Conservation (phyloP, 92 coral and sea anemone genomes). For the Palythoa grandis region DNA sequence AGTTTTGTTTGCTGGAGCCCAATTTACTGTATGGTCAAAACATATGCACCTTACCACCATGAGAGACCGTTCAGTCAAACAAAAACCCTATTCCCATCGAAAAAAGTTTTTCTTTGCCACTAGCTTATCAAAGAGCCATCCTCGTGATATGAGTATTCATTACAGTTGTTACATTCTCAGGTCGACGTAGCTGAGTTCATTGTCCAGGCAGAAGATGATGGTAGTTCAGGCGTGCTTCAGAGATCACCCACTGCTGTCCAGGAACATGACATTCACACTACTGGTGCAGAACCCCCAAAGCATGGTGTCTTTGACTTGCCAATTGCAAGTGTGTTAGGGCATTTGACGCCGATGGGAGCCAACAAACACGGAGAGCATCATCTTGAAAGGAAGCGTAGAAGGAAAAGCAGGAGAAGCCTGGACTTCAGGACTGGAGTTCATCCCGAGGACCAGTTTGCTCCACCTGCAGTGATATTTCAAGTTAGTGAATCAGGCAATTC, state of each 20-base stretch:
- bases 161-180: not conserved
- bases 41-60: too few relatives aligned
- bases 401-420: constrained; percentile 59
- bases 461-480: constrained; percentile 97
- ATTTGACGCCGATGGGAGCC: constrained; percentile 52
- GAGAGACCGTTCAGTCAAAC: too few relatives aligned
- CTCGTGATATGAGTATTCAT: not conserved
- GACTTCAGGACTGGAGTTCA: constrained; percentile 81
- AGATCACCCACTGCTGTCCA: constrained; percentile 31
- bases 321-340: constrained; percentile 82
- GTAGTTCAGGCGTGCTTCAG: constrained; percentile 53
- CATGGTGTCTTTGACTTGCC: constrained; percentile 83
- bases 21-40: too few relatives aligned
- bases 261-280: constrained; percentile 56
- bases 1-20: too few relatives aligned
- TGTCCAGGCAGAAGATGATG: constrained; percentile 59
- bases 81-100: too few relatives aligned
- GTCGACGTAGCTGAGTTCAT: constrained; percentile 83
- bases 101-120: too few relatives aligned
- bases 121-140: not conserved
- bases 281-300: constrained; percentile 56
- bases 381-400: constrained; percentile 54
- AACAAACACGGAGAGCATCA: constrained; percentile 48
- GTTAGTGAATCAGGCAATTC: constrained; percentile 27
- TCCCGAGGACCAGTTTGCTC: constrained; percentile 92